phyloP scores from a whole-genome alignment of 2,888 invertebrate species.

The Nemotelus pantherinus region DNA sequence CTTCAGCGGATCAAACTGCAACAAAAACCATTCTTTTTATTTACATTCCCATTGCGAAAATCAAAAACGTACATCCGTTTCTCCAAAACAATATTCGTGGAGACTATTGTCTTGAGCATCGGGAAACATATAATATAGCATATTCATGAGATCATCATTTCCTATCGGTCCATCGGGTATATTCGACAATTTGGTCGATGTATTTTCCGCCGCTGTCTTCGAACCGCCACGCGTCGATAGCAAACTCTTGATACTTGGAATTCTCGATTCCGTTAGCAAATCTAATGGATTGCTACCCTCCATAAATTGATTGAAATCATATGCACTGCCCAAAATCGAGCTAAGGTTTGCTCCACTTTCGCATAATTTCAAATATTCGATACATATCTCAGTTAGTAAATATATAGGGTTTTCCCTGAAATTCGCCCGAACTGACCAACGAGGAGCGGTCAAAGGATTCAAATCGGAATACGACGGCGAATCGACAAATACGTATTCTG shows the following conservation, averaged over 20 bases:
- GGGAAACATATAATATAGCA: slow-evolving; percentile 87
- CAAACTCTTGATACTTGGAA: slow-evolving; percentile 72
- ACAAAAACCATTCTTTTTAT: slow-evolving; percentile 48
- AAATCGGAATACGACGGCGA: slow-evolving; percentile 88
- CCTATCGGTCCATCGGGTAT: slow-evolving; percentile 79
- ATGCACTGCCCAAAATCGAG: slow-evolving; percentile 63
- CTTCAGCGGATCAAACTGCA: slow-evolving; percentile 68
- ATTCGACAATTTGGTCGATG: slow-evolving; percentile 66
- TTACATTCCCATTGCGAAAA: not conserved
- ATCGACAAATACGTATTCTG: slow-evolving; percentile 88
- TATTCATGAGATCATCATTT: slow-evolving; percentile 77
- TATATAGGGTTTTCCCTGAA: slow-evolving; percentile 77
- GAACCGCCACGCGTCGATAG: slow-evolving; percentile 54
- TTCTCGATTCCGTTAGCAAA: slow-evolving; percentile 79
- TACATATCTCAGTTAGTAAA: slow-evolving; percentile 79
- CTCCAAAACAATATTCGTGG: slow-evolving; percentile 68
- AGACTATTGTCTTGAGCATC: slow-evolving; percentile 78
- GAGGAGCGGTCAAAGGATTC: slow-evolving; percentile 80
- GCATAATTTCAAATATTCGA: slow-evolving; percentile 76
- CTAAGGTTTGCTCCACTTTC: slow-evolving; percentile 61
- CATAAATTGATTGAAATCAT: slow-evolving; percentile 65
- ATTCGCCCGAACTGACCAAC: slow-evolving; percentile 78
- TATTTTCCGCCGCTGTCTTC: slow-evolving; percentile 64
- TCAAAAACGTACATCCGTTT: slow-evolving; percentile 62
- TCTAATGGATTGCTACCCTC: slow-evolving; percentile 71